Conservation (phyloP, 2,888 invertebrate genomes). For the Tetragnatha montana region DNA sequence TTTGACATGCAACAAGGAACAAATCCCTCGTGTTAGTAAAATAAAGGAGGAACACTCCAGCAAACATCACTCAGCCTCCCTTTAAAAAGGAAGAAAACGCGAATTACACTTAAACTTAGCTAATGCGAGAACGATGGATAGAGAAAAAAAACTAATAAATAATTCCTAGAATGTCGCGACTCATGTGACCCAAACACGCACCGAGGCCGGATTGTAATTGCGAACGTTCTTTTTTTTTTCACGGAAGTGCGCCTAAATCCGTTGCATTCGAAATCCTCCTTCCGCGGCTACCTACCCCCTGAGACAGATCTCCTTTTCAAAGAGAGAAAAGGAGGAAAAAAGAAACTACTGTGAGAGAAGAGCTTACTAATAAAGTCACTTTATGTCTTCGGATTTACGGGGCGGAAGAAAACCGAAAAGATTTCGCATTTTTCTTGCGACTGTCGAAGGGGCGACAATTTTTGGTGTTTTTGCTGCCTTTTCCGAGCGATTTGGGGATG, state of each 20-base stretch:
- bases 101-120: no score
- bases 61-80: no score
- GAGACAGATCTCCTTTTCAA: not conserved
- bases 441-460: not conserved
- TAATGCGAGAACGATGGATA: no score
- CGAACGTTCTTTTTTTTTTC: not conserved
- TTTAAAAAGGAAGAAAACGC: no score
- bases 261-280: not conserved
- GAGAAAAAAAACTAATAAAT: not conserved
- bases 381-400: constrained; percentile 36
- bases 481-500: not conserved
- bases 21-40: no score
- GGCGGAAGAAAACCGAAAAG: constrained; percentile 5
- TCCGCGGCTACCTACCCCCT: not conserved
- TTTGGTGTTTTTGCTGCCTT: not conserved
- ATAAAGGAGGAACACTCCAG: no score
- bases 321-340: not conserved
- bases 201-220: not conserved
- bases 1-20: no score
- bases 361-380: constrained; percentile 42
- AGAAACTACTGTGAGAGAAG: constrained; percentile 5
- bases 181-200: not conserved
- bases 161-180: not conserved
- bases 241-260: not conserved
- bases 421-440: constrained; percentile 22